Evolutionary conservation across 2,797 vertebrate species (phyloP).

Genomic region (Leptatherina wallacei): DNA sequence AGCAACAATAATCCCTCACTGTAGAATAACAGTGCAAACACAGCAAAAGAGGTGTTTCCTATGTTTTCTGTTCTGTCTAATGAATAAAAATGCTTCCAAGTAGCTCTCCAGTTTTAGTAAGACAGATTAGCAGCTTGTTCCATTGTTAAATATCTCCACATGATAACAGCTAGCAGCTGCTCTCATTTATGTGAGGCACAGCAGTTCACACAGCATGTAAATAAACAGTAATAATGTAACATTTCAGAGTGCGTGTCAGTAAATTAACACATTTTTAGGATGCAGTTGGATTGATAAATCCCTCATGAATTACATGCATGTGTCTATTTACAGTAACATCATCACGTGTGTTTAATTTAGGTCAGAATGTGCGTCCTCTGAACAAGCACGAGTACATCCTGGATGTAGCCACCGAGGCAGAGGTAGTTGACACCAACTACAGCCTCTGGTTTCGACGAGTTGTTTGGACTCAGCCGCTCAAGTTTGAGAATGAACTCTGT

Average conservation of each 20-base stretch:
- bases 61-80: not conserved
- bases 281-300: not conserved
- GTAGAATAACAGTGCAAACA: not conserved
- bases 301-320: not conserved
- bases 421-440: conserved; percentile 85
- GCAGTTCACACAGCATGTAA: conserved; percentile 29
- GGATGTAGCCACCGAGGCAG: conserved; percentile 89
- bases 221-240: conserved; percentile 10
- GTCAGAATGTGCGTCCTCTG: conserved; percentile 92
- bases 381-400: conserved; percentile 91
- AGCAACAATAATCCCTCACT: not conserved
- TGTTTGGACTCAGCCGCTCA: conserved; percentile 92
- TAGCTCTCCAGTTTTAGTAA: not conserved
- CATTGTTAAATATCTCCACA: conserved; percentile 42
- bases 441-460: conserved; percentile 95
- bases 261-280: not conserved
- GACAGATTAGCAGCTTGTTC: conserved; percentile 4
- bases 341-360: conserved; percentile 69
- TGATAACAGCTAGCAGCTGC: conserved; percentile 52
- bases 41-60: not conserved
- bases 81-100: not conserved
- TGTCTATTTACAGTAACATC: not conserved
- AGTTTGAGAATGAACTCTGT: conserved; percentile 94
- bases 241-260: conserved; percentile 10
- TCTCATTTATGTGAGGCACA: conserved; percentile 19